Evolutionary conservation across 2,888 invertebrate species (phyloP), one percentile per base, ranked within the genome.

Genomic region (Mythimna lalbum): DNA sequence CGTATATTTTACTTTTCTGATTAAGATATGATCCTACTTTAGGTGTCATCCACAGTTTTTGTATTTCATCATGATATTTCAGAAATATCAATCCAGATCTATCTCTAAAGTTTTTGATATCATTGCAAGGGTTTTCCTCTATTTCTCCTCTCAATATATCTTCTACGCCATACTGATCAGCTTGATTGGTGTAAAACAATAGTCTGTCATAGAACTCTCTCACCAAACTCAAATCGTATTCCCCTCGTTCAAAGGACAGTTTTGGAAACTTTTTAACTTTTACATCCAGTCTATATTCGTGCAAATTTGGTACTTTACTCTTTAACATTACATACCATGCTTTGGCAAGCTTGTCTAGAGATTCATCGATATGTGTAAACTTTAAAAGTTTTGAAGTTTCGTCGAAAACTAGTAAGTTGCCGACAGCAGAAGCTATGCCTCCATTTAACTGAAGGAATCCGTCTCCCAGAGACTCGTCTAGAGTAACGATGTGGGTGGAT

Each of bases 131-230:
- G 0, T 66, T n/a, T 3, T 55, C 59, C 23, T 79, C 60, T 47
- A 78, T 78, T 63, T 78, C 78, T 9, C 1, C 14, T 43, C 27
- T 78, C 1, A 78, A 60, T 4, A 69, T 61, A 12, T 63, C 39
- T 36, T 70, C 83, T 4, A 82, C 66, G 1, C 50, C 60, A 17
- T 4, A n/a, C 19, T 81, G 74, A 47, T 84, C 72, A 10, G 76
- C 71, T 65, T 83, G 83, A 33, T 70, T 78, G 1, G 75, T 69
- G n/a, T 73, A 81, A 70, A 82, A 76, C 12, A 82, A 66, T 63
- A 82, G 55, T 21, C 65, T 76, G 4, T 68, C 43, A 39, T 81
- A 72, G 55, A 82, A 75, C n/a, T 67, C 71, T 61, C 56, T 76
- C 2, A 68, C 71, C 7, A 79, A 63, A 50, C 14, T 56, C 6